phyloP scores from a whole-genome alignment of 2,113 vertebrate species.

The Corapipo altera region DNA sequence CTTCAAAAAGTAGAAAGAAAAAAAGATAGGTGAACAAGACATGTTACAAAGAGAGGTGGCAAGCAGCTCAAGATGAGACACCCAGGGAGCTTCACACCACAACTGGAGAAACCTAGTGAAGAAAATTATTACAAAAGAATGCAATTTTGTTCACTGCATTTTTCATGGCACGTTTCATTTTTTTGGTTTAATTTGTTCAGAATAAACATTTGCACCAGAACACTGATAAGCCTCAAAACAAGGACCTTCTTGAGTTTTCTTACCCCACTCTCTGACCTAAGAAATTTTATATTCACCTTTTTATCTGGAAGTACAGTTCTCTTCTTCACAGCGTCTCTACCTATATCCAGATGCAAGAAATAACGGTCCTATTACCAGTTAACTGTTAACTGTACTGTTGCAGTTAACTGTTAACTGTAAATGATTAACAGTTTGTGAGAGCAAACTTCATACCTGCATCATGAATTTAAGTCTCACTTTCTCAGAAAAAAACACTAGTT shows the following conservation, averaged over 20 bases:
- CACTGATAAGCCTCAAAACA: background rate
- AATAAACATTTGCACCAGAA: background rate
- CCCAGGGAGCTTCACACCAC: background rate
- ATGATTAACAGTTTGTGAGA: background rate
- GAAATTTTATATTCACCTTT: background rate
- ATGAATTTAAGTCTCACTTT: background rate
- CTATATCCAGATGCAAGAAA: background rate
- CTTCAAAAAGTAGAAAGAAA: background rate
- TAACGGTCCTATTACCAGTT: background rate
- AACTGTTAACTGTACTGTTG: background rate
- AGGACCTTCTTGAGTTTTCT: background rate
- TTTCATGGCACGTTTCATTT: background rate
- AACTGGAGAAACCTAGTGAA: background rate
- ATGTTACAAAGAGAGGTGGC: background rate
- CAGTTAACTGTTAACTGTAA: background rate
- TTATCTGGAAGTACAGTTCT: background rate
- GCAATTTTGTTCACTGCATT: background rate
- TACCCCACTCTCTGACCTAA: background rate
- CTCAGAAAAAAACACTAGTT: background rate
- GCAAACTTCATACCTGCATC: background rate
- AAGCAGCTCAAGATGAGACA: background rate
- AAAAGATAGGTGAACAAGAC: background rate
- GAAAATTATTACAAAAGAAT: background rate
- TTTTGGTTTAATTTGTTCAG: background rate
- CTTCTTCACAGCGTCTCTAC: background rate